Evolutionary conservation across 2,797 vertebrate genomes (phyloP).

Genomic region (Sparus aurata): DNA sequence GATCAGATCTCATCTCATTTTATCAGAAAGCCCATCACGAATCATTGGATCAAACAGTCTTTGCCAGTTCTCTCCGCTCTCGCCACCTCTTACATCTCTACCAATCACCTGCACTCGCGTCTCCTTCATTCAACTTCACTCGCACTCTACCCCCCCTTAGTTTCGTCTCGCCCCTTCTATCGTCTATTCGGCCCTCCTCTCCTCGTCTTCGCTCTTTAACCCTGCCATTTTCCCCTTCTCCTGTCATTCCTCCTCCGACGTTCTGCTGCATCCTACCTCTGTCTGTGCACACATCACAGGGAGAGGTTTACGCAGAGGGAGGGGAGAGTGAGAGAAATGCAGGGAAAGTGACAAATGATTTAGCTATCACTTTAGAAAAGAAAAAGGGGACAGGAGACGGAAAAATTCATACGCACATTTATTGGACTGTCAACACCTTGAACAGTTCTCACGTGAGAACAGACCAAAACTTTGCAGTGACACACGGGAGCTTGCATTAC

Average conservation of each 20-base stretch:
- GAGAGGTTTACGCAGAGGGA: conserved; percentile 37
- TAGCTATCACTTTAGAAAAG: conserved; percentile 32
- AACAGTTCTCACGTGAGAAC: conserved; percentile 20
- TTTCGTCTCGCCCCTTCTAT: conserved; percentile 33
- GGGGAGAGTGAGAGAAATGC: not conserved
- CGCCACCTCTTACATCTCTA: conserved; percentile 37
- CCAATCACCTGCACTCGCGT: conserved; percentile 38
- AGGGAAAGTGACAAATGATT: conserved; percentile 45
- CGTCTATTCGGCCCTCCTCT: conserved; percentile 22
- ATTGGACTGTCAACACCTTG: not conserved
- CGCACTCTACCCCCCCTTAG: conserved; percentile 24
- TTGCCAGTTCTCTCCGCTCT: conserved; percentile 37
- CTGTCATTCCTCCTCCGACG: conserved; percentile 37
- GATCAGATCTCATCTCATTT: conserved; percentile 37
- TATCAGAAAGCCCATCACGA: conserved; percentile 31
- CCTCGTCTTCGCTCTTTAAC: conserved; percentile 21
- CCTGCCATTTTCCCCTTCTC: conserved; percentile 44
- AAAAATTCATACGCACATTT: conserved; percentile 43
- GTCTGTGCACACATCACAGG: conserved; percentile 36
- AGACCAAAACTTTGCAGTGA: not conserved
- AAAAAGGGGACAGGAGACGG: conserved; percentile 47
- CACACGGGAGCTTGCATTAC: not conserved
- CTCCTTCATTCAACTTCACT: conserved; percentile 34
- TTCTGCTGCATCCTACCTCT: conserved; percentile 35
- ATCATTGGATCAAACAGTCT: conserved; percentile 36